A percentile compares a stretch with the other conserved stretches of the same genome.
These are phyloP conservation scores for Cyprinodon diabolis DNA, from an alignment of 2,797 vertebrate genomes.

Conservation along the genomic window DNA sequence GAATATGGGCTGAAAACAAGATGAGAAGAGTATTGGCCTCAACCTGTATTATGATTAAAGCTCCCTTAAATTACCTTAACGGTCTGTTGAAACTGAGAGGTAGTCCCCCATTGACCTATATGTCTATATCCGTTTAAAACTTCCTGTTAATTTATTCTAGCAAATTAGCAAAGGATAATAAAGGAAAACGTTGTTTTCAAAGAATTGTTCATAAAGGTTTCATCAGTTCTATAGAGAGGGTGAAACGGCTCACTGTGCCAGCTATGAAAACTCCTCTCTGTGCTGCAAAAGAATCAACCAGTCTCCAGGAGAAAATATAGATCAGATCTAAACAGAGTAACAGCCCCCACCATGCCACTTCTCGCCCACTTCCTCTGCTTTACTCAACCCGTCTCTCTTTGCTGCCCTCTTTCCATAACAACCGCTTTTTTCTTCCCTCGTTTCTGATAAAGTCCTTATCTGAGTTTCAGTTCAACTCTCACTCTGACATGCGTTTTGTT, in stretches of 20 bases:
- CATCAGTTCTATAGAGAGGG: background rate
- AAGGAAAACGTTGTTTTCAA: background rate
- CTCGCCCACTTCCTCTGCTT: constrained; percentile 39
- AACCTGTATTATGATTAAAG: background rate
- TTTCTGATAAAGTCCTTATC: constrained; percentile 3
- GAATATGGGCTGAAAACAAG: constrained; percentile 17
- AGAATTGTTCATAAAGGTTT: background rate
- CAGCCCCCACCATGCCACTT: constrained; percentile 17
- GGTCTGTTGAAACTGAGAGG: background rate
- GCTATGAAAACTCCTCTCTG: constrained; percentile 8
- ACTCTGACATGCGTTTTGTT: background rate
- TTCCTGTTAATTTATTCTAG: background rate
- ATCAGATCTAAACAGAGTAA: constrained; percentile 31
- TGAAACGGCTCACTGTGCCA: constrained; percentile 11
- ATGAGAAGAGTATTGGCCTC: background rate
- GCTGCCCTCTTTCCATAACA: constrained; percentile 8
- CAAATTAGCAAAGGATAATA: background rate
- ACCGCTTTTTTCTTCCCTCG: background rate
- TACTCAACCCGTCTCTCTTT: constrained; percentile 25
- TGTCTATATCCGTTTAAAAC: background rate
- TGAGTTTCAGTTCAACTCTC: background rate
- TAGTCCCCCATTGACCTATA: too few species aligned
- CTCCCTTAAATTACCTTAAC: background rate
- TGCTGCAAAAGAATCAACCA: constrained; percentile 8
- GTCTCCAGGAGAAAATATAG: constrained; percentile 43